Evolutionary conservation across 30 jellyfish, hydroid and myxozoan genomes (phyloP).

Genomic region (Cassiopea andromeda): DNA sequence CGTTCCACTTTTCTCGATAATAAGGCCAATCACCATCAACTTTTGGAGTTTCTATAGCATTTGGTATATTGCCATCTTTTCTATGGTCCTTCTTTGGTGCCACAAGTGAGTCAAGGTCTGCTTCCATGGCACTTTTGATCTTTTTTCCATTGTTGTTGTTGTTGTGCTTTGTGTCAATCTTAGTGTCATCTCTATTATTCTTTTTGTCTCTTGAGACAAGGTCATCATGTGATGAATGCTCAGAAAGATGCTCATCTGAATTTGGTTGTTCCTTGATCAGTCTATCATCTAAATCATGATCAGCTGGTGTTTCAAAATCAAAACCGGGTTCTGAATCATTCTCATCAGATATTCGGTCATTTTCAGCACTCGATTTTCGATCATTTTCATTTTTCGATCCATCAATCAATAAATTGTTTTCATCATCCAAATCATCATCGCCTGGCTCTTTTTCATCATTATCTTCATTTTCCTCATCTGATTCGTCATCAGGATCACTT

Average conservation of each 20-base stretch:
- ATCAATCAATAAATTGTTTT: neutral
- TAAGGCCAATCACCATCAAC: conserved; percentile 81
- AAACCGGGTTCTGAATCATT: neutral
- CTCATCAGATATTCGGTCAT: neutral
- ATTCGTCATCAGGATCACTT: conserved; percentile 7
- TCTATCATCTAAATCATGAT: conserved; percentile 24
- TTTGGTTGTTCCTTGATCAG: neutral
- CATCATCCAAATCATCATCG: conserved; percentile 17
- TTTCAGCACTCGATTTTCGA: neutral
- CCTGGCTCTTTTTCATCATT: neutral
- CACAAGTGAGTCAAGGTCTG: conserved; percentile 34
- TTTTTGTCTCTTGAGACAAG: neutral
- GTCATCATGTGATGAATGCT: neutral
- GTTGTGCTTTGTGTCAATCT: neutral
- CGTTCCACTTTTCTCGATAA: conserved; percentile 8
- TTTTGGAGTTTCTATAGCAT: conserved; percentile 2
- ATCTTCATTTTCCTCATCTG: conserved; percentile 14
- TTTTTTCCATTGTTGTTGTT: neutral
- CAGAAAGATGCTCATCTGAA: conserved; percentile 1
- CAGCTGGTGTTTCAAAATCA: conserved; percentile 5
- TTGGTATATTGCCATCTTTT: neutral
- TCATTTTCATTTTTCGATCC: neutral
- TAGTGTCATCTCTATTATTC: neutral
- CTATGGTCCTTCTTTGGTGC: conserved; percentile 3
- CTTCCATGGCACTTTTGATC: conserved; percentile 14